phyloP scores from a whole-genome alignment of 1,140 invertebrate genomes.

The Nebria ingens region DNA sequence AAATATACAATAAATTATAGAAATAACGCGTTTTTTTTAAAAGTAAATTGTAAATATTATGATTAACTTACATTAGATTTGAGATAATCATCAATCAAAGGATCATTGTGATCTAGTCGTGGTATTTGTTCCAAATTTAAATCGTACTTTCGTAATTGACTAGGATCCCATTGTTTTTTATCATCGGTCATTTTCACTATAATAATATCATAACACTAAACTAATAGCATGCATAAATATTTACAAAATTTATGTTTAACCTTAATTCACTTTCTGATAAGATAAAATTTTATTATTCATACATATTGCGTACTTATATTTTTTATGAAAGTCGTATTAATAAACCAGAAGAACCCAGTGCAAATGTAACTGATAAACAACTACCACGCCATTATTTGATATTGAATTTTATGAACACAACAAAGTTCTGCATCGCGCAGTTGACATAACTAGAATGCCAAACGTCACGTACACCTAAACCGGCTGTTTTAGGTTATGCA shows the following conservation, averaged over 20 bases:
- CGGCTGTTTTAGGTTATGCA: neutral
- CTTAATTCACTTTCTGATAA: neutral
- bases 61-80: slow-evolving; percentile 28
- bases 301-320: too few species aligned
- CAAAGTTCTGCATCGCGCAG: neutral
- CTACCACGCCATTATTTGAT: too few species aligned
- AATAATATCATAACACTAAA: neutral
- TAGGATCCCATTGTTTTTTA: slow-evolving; percentile 28
- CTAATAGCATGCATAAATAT: neutral
- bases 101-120: slow-evolving; percentile 29
- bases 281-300: too few species aligned
- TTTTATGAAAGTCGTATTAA: too few species aligned
- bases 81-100: slow-evolving; percentile 32
- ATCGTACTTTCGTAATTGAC: slow-evolving; percentile 33
- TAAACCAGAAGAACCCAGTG: too few species aligned
- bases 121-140: slow-evolving; percentile 32
- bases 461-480: neutral
- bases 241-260: neutral
- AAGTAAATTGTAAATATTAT: too few species aligned
- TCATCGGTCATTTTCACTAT: slow-evolving; percentile 20
- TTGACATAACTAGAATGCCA: neutral
- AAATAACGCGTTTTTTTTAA: too few species aligned
- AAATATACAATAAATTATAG: too few species aligned
- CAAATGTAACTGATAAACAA: too few species aligned
- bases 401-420: too few species aligned